These are phyloP conservation scores for Ricordea florida DNA, from an alignment of 92 coral and sea anemone genomes.

Conservation along the genomic window DNA sequence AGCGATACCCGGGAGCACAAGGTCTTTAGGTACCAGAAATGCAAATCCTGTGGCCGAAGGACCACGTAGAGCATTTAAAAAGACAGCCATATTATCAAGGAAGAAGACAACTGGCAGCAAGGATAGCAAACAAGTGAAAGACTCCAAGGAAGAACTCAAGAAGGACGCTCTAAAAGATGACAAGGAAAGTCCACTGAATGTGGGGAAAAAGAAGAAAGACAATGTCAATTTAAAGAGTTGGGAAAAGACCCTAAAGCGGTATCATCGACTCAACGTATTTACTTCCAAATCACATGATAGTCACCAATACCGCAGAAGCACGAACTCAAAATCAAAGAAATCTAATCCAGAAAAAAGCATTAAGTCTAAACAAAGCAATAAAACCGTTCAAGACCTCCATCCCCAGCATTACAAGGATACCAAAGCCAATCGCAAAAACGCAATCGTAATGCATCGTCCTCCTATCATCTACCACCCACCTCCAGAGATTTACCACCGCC, in stretches of 20 bases:
- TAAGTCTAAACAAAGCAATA: neutral
- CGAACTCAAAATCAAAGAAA: neutral
- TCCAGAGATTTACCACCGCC: constrained; percentile 98
- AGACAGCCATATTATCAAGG: constrained; percentile 59
- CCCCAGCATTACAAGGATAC: constrained; percentile 75
- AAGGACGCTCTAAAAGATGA: neutral
- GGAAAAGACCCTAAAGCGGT: constrained; percentile 42
- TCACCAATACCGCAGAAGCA: constrained; percentile 50
- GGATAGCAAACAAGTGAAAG: constrained; percentile 6
- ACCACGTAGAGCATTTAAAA: constrained; percentile 60
- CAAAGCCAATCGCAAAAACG: constrained; percentile 82
- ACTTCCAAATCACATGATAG: constrained; percentile 1
- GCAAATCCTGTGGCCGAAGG: constrained; percentile 13
- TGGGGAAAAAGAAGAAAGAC: constrained; percentile 7
- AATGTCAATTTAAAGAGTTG: constrained; percentile 27
- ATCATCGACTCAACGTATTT: constrained; percentile 35
- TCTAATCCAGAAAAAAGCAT: neutral
- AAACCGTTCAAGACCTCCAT: constrained; percentile 18
- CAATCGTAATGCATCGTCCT: constrained; percentile 94
- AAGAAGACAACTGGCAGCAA: constrained; percentile 14
- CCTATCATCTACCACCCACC: constrained; percentile 99
- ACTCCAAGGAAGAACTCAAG: neutral
- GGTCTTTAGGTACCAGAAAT: constrained; percentile 51
- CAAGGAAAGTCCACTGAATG: neutral
- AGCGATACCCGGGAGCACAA: constrained; percentile 20